Evolutionary conservation across 1,140 invertebrate genomes (phyloP), one percentile per base, ranked within the genome.

Genomic region (Gryllus bimaculatus): DNA sequence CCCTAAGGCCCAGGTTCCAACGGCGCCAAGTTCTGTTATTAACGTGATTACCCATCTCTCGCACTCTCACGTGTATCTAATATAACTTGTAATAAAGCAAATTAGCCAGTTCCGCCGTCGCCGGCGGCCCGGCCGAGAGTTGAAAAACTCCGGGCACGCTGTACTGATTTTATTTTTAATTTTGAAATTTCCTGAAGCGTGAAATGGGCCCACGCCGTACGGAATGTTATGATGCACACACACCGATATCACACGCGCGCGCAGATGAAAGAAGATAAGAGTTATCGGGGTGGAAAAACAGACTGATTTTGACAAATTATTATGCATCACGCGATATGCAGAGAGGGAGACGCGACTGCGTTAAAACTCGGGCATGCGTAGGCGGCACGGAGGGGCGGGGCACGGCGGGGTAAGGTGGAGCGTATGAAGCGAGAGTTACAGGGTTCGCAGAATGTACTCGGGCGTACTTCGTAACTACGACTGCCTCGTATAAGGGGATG

Each of bases 151-250:
- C 54, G 54, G 54, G 54, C 10, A 66, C 54, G 18, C 10, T 18
- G 54, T 66, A 66, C 54, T 66, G 54, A 66, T 66, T 66, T 66
- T 66, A 66, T 66, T 66, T 66, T 66, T 66, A 66, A 66, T 66
- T 66, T 66, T 66, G 54, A 66, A 66, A 66, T 66, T 66, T 66
- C 54, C 54, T 66, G 10, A 66, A 66, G 54, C 54, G 54, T 66
- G 54, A 66, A 66, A 66, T 66, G 54, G 54, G 54, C 10, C 10
- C 18, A 18, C 54, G 54, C 10, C 10, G 54, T 18, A 66, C 54
- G 54, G 54, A 66, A 18, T 66, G 54, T 66, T 66, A 66, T 66
- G 54, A 66, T 66, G 54, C 54, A 18, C 54, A 18, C 54, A 13
- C 54, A 66, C 54, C 54, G 54, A 66, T 66, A 66, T 66, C 54